A percentile compares a stretch with the other conserved stretches of the same genome.
Conservation (phyloP, 64 coral and sea anemone species). For the Actinia tenebrosa region DNA sequence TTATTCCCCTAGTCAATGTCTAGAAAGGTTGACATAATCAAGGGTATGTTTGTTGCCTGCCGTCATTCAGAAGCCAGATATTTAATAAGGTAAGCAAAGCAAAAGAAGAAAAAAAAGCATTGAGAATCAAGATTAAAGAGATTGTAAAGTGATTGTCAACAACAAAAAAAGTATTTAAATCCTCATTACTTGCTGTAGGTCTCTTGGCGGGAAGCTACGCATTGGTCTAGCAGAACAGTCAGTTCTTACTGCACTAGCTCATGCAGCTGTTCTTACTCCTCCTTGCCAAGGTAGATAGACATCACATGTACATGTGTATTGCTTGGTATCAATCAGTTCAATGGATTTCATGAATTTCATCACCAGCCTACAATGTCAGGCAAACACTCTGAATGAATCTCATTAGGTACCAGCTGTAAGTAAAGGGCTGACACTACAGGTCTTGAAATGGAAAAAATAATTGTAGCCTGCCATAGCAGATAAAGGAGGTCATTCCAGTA, state of each 20-base stretch:
- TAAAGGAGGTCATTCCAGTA: no score
- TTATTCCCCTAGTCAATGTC: slow-evolving; percentile 60
- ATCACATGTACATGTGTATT: no score
- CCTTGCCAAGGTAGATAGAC: slow-evolving; percentile 53
- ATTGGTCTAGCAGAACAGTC: slow-evolving; percentile 99
- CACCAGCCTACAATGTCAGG: no score
- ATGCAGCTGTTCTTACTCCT: slow-evolving; percentile 87
- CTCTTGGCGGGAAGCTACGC: slow-evolving; percentile 83
- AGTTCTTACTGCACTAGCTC: slow-evolving; percentile 77
- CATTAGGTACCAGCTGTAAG: no score
- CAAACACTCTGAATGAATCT: no score
- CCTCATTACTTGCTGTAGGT: slow-evolving; percentile 29
- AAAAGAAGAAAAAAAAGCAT: neutral
- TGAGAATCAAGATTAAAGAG: neutral
- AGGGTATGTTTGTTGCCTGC: slow-evolving; percentile 98
- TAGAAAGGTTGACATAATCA: slow-evolving; percentile 83
- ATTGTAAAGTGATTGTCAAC: neutral
- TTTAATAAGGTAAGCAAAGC: slow-evolving; percentile 65
- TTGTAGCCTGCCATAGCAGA: no score
- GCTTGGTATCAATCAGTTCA: no score
- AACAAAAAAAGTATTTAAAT: neutral
- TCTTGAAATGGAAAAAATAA: no score
- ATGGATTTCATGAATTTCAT: no score
- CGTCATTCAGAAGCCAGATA: slow-evolving; percentile 94
- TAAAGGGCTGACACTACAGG: no score